phyloP scores from a whole-genome alignment of 1,140 invertebrate genomes.

The Fopius arisanus region DNA sequence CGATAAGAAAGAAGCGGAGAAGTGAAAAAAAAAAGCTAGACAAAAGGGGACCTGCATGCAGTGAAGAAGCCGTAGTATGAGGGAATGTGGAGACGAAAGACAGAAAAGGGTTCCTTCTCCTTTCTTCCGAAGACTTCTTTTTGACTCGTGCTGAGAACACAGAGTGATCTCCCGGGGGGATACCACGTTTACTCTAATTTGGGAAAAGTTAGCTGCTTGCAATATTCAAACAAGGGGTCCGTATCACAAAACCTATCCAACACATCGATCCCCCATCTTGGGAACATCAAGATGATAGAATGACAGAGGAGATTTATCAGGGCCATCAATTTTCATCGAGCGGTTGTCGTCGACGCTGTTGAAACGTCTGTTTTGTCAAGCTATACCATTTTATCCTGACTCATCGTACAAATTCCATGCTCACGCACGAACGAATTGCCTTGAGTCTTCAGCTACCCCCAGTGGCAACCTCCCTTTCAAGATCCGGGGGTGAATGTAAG shows the following conservation, averaged over 20 bases:
- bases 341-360: not conserved
- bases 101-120: not conserved
- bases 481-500: not conserved
- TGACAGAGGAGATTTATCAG: not conserved
- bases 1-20: not conserved
- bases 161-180: not conserved
- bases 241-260: not conserved
- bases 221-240: not conserved
- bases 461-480: not conserved
- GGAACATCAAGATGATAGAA: not conserved
- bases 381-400: not conserved
- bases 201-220: not conserved
- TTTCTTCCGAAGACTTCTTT: not conserved
- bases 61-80: not conserved
- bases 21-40: not conserved
- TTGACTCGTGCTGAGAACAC: not conserved
- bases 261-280: not conserved
- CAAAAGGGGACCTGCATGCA: not conserved
- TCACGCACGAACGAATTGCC: conserved; percentile 21
- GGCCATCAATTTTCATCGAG: not conserved
- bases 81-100: not conserved
- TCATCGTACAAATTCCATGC: not conserved
- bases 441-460: not conserved
- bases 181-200: not conserved
- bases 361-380: not conserved